phyloP scores from a whole-genome alignment of 2,113 vertebrate species.

The Dasyprocta punctata region DNA sequence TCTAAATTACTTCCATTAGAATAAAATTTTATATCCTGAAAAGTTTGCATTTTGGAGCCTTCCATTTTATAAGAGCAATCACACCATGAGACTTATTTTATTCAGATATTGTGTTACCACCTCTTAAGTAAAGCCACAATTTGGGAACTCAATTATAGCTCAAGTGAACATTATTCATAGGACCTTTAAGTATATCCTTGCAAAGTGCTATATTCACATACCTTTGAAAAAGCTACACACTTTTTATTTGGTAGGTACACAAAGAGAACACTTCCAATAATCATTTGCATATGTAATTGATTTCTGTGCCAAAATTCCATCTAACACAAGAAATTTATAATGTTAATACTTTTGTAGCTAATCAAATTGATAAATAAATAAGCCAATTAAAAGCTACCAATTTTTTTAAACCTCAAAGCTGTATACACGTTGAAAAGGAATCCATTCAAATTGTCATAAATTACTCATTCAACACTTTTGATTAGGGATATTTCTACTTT shows the following conservation, averaged over 20 bases:
- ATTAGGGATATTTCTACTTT: not conserved
- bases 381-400: not conserved
- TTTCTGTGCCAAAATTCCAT: slow-evolving; percentile 21
- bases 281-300: not conserved
- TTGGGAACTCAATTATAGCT: slow-evolving; percentile 32
- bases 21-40: slow-evolving; percentile 58
- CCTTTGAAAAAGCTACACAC: not conserved
- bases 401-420: not conserved
- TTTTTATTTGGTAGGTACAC: not conserved
- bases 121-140: slow-evolving; percentile 21
- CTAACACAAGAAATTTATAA: not conserved
- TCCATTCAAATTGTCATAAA: not conserved
- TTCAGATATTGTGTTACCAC: slow-evolving; percentile 2
- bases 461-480: not conserved
- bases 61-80: slow-evolving; percentile 44
- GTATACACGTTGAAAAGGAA: not conserved
- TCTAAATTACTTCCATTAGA: slow-evolving; percentile 62
- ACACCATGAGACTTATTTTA: slow-evolving; percentile 42
- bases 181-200: slow-evolving; percentile 2
- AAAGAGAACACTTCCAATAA: not conserved
- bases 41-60: slow-evolving; percentile 24
- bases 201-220: not conserved
- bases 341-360: not conserved
- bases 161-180: not conserved
- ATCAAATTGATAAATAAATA: not conserved